Conservation (phyloP, 2,888 invertebrate species). For the Chymomyza caudatula region DNA sequence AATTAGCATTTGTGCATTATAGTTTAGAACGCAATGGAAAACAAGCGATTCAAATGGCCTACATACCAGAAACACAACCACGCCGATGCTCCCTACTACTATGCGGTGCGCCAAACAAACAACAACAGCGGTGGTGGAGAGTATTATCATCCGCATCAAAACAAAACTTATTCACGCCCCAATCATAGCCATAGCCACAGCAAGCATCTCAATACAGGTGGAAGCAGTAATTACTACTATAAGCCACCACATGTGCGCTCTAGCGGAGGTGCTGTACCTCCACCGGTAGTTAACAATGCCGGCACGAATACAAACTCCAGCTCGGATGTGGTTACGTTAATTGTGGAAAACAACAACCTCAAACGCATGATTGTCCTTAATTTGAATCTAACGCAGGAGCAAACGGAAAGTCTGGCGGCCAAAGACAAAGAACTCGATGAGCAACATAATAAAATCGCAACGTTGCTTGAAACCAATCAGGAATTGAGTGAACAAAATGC, state of each 20-base stretch:
- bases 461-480: conserved; percentile 88
- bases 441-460: conserved; percentile 87
- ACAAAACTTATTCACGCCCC: conserved; percentile 7
- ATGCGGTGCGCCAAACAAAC: conserved; percentile 11
- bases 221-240: conserved; percentile 28
- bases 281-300: conserved; percentile 26
- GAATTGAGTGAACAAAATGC: conserved; percentile 84
- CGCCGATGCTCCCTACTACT: conserved; percentile 33
- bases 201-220: conserved; percentile 2
- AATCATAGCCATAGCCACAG: conserved; percentile 50
- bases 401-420: conserved; percentile 88
- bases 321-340: conserved; percentile 68
- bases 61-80: conserved; percentile 31
- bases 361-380: conserved; percentile 90
- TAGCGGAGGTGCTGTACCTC: not conserved
- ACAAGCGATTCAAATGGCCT: conserved; percentile 51
- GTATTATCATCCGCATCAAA: not conserved
- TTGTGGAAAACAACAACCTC: conserved; percentile 77
- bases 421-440: conserved; percentile 88
- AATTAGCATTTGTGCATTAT: not conserved
- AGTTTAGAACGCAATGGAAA: conserved; percentile 44
- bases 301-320: conserved; percentile 29
- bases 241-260: conserved; percentile 21
- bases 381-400: conserved; percentile 92
- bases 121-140: conserved; percentile 5